Conservation (phyloP, 2,888 invertebrate genomes). For the Caenorhabditis panamensis region DNA sequence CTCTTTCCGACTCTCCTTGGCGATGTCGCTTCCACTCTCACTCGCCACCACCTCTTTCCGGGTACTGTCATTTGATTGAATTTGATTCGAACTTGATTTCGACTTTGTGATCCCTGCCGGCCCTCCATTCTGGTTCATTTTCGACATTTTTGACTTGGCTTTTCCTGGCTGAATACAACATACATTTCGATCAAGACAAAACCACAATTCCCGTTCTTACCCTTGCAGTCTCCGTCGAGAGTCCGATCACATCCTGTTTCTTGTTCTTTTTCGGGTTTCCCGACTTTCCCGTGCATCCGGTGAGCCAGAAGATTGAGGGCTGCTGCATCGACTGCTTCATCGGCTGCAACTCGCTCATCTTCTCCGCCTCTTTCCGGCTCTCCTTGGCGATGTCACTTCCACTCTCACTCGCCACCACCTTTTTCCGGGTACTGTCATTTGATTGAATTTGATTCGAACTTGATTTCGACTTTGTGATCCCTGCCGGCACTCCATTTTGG, state of each 20-base stretch:
- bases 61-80: background rate
- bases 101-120: background rate
- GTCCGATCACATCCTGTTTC: background rate
- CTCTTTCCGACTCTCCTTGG: background rate
- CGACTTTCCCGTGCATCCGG: background rate
- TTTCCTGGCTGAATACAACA: no score
- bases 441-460: background rate
- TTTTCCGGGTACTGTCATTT: background rate
- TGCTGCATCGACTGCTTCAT: background rate
- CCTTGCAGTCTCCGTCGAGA: background rate
- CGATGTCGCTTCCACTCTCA: background rate
- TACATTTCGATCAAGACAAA: no score
- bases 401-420: background rate
- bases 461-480: background rate
- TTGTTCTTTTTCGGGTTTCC: background rate
- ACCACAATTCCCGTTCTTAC: background rate
- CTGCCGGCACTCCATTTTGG: no score
- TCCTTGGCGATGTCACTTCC: no score
- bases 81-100: background rate
- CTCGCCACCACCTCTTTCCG: background rate
- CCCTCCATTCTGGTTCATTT: background rate
- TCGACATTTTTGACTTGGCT: background rate
- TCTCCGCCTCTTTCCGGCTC: background rate
- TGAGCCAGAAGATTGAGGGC: background rate
- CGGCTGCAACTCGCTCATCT: background rate